Evolutionary conservation across 2,113 vertebrate genomes (phyloP).

Genomic region (Neoarius graeffei): DNA sequence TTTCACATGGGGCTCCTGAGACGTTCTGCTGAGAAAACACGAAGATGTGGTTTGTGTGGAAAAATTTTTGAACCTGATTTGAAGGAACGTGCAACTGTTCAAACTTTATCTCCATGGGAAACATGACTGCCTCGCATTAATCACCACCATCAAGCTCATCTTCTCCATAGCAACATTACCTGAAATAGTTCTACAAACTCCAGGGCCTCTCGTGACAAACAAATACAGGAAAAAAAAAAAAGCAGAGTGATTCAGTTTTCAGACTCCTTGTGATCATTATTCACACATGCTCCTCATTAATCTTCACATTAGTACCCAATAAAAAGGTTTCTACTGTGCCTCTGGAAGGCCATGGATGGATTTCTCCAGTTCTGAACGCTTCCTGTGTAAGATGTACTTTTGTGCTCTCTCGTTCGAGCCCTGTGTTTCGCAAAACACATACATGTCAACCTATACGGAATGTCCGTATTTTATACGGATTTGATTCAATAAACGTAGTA

Average conservation of each 20-base stretch:
- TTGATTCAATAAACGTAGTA: no score
- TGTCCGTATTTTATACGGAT: no score
- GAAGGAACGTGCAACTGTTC: constrained; percentile 10
- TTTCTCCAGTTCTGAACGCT: neutral
- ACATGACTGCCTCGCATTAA: neutral
- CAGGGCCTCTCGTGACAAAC: constrained; percentile 43
- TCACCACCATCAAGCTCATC: constrained; percentile 10
- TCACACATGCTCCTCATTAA: neutral
- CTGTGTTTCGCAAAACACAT: neutral
- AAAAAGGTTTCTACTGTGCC: neutral
- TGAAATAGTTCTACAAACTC: constrained; percentile 62
- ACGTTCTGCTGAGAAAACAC: neutral
- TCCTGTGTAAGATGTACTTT: neutral
- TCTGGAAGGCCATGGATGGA: neutral
- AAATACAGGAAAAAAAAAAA: constrained; percentile 43
- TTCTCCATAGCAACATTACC: constrained; percentile 70
- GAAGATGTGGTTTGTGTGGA: neutral
- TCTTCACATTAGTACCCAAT: neutral
- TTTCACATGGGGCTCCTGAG: neutral
- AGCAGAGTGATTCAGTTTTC: neutral
- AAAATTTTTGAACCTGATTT: neutral
- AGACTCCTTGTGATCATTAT: neutral
- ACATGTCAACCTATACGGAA: no score
- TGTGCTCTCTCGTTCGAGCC: neutral
- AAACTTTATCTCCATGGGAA: neutral